phyloP scores from a whole-genome alignment of 2,797 vertebrate genomes.

The Spinus pinus region DNA sequence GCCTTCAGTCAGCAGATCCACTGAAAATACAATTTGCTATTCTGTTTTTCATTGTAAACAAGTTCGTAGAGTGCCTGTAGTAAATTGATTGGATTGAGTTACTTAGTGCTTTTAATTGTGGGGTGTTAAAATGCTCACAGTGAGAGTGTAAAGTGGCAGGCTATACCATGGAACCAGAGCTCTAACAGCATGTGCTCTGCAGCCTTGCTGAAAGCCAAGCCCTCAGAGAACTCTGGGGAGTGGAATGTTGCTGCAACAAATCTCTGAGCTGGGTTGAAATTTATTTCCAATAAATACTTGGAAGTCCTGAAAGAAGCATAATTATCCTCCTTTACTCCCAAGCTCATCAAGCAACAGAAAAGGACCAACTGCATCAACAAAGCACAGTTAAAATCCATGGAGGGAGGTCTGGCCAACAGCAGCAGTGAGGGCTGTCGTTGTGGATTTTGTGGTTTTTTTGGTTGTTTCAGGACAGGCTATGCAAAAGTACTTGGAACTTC shows the following conservation, averaged over 20 bases:
- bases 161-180: neutral
- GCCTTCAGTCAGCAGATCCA: neutral
- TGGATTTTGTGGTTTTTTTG: neutral
- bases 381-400: neutral
- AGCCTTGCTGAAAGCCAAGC: neutral
- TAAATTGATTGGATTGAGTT: neutral
- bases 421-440: neutral
- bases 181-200: neutral
- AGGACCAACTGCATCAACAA: neutral
- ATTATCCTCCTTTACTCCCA: neutral
- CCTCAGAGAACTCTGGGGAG: neutral
- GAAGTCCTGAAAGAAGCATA: neutral
- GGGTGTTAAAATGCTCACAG: neutral
- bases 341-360: neutral
- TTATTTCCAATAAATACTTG: neutral
- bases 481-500: neutral
- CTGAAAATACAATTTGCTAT: neutral
- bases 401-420: neutral
- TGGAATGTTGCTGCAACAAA: neutral
- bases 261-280: neutral
- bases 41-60: fast-evolving
- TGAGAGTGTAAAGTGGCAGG: neutral
- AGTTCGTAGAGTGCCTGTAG: neutral
- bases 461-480: neutral
- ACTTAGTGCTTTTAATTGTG: neutral